Evolutionary conservation across 1,140 invertebrate genomes (phyloP).

Genomic region (Ruditapes philippinarum): DNA sequence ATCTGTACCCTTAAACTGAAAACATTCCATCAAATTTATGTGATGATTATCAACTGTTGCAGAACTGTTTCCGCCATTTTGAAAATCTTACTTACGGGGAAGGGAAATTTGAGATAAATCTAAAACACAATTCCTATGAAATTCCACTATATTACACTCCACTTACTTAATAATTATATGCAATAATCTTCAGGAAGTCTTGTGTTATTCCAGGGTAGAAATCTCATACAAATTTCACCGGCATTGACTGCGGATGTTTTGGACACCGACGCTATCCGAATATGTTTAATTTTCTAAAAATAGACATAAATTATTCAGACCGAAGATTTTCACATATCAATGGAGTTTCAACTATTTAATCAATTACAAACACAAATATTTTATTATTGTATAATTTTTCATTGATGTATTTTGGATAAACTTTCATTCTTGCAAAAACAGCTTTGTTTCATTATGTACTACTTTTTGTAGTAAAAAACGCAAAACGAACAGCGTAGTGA

Average conservation of each 20-base stretch:
- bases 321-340: too few relatives aligned
- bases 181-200: background rate
- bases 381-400: too few relatives aligned
- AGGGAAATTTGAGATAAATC: background rate
- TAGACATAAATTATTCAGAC: too few relatives aligned
- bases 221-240: constrained; percentile 12
- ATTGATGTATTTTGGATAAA: too few relatives aligned
- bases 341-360: too few relatives aligned
- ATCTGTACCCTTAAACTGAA: too few relatives aligned
- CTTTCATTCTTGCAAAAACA: too few relatives aligned
- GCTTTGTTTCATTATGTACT: too few relatives aligned
- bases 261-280: constrained; percentile 49
- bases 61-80: constrained; percentile 39
- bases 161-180: background rate
- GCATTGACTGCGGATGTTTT: constrained; percentile 10
- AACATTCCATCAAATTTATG: too few relatives aligned
- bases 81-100: background rate
- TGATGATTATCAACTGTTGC: constrained; percentile 34
- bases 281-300: constrained; percentile 14
- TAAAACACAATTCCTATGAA: background rate
- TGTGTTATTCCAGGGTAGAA: background rate
- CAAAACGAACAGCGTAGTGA: background rate
- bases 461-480: too few relatives aligned
- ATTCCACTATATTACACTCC: background rate
- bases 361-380: too few relatives aligned